Evolutionary conservation across 2,888 invertebrate genomes (phyloP), one percentile per base, ranked within the genome.

Genomic region (Hydraecia micacea): DNA sequence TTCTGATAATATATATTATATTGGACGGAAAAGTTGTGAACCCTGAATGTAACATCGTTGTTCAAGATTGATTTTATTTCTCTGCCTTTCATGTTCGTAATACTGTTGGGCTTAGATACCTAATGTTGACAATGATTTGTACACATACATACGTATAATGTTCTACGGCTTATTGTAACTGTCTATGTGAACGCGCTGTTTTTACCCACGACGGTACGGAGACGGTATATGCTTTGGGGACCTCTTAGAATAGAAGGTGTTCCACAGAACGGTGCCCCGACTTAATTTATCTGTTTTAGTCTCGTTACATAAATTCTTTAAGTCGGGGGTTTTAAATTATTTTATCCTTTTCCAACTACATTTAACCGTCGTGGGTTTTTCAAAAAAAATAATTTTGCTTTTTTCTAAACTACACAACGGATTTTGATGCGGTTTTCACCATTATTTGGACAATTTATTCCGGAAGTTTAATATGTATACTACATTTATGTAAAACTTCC

Each of bases 21-120:
- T 67, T 55, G 46, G 25, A 36, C 3, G 15, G 55, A 68, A 79
- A 84, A 67, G 52, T 77, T 65, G 21, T 67, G 60, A 42, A 42
- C 21, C 13, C 9, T 3, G 18, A 52, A 21, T 36, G n/a, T 80
- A 15, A 71, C 8, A 18, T 63, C 13, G 3, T 63, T 63, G n/a
- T 71, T 70, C 11, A 62, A n/a, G 36, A 36, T 36, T 60, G n/a
- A 55, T 52, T 25, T 69, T 52, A 69, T 52, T 9, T 52, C 9
- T 25, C 6, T 39, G 15, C 9, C 9, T 71, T 42, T 39, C 18
- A 39, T 36, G 21, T 60, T 62, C 15, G 11, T 36, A 21, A 58
- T 46, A n/a, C 42, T 28, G 21, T 58, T 60, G 8, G 42, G 11
- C 2, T 8, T 62, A 55, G 25, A 11, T 62, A 62, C 8, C 8